Evolutionary conservation across 2,113 vertebrate species (phyloP), one percentile per base, ranked within the genome.

Genomic region (Zosterops lateralis): DNA sequence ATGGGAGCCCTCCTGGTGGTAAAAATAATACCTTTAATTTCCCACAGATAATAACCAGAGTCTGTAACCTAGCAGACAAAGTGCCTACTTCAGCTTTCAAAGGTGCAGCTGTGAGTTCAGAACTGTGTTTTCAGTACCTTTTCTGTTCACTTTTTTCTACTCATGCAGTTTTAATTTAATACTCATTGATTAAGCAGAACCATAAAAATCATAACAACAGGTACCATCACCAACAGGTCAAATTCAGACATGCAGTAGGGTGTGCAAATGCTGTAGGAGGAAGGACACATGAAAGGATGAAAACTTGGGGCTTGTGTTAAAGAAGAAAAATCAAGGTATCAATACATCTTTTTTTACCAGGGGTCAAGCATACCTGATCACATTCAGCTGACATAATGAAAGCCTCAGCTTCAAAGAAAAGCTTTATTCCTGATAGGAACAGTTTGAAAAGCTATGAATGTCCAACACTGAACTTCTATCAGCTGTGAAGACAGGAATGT

Each of bases 1-100:
- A 95, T 86, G 72, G 48, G 84, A 96, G 87, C 87, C 67, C 84
- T 76, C 93, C 75, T 61, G 0, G 79, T 92, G 89, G 94, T 90
- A 97, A 97, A 97, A 95, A 90, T 77, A 95, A 91, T 77, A 90
- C 64, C 82, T 96, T 94, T 96, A 83, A 91, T 91, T 96, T 96
- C 67, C 44, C 44, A 71, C 15, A 79, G 95, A 83, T 74, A 82
- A 95, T 77, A 95, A 90, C 81, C 64, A 80, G 81, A 76, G 42
- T 71, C 60, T 91, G 84, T 79, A 91, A 77, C 71, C 67, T 42
- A 77, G 78, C 48, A 95, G 92, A 89, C 66, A 56, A 95, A 95
- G 67, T 71, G 56, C 72, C 78, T 88, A 6, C 67, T 90, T 94
- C 75, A 91, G 91, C 85, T 94, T 90, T 83, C 79, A 83, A 34